Base-by-base conservation (phyloP, 2,113 vertebrate genomes). In the Ailurus styani region DNA sequence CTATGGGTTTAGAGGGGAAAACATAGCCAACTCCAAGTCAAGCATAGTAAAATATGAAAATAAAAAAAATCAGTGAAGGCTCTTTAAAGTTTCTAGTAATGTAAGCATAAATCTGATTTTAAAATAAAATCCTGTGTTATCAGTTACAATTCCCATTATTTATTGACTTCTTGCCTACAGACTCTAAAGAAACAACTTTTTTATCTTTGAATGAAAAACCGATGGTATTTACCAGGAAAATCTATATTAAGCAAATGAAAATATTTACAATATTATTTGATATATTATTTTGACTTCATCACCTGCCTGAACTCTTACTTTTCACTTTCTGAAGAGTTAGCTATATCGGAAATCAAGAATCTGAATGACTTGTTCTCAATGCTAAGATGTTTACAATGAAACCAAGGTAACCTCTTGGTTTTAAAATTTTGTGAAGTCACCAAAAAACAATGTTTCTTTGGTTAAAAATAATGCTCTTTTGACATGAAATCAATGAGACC, bases 161-260 rank as follows among this genome's bases (percentile, higher is more conserved):
- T 96, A 50, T 73, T 98, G 86, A 73, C 89, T 87, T 93, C 34
- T 95, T 94, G 92, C 66, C 96, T 94, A 57, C 75, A 55, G 20
- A 87, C 79, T 64, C 94, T 72, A 88, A 93, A 95, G 85, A 72
- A 85, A 45, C 73, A 94, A 20, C 73, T 93, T 40, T 92, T 90
- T 93, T 88, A 94, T 91, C 96, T 96, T 96, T 90, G 96, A 96
- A 95, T 89, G 68, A 72, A 96, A 96, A 98, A 55, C 47, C 64
- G 77, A 97, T 96, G 87, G 68, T 96, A 98, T 77, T 4, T 79
- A 60, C 68, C 60, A 81, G 50, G 77, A 37, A 96, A 97, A 66
- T 94, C n/a, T 77, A 72, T 81, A 77, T 86, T 92, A 90, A 96
- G 77, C 68, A 87, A 96, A 96, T 91, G 57, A 95, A 96, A 96